Conservation (phyloP, 2,113 vertebrate genomes). For the Nerophis ophidion region DNA sequence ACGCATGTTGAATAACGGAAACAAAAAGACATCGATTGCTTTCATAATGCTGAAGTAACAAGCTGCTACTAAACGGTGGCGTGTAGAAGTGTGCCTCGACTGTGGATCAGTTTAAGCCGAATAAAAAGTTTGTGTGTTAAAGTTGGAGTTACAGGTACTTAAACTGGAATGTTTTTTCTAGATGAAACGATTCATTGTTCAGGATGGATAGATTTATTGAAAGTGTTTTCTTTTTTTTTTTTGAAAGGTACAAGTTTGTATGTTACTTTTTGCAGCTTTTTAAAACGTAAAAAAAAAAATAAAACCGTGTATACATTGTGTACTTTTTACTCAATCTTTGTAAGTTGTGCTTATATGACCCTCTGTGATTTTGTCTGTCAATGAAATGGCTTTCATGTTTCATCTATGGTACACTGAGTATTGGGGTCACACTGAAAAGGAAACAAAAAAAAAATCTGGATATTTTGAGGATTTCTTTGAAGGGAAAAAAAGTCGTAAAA, state of each 20-base stretch:
- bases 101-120: constrained; percentile 48
- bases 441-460: background rate
- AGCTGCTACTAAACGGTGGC: constrained; percentile 45
- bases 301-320: constrained; percentile 61
- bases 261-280: constrained; percentile 58
- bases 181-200: constrained; percentile 9
- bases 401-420: constrained; percentile 1
- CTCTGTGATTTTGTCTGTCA: constrained; percentile 58
- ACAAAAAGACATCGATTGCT: constrained; percentile 5
- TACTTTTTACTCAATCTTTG: constrained; percentile 69
- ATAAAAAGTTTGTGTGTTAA: constrained; percentile 16
- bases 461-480: background rate
- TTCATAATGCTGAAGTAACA: constrained; percentile 15
- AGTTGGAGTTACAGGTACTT: constrained; percentile 3
- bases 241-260: constrained; percentile 65
- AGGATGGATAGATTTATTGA: constrained; percentile 12
- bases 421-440: background rate
- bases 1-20: background rate
- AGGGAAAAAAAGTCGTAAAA: too few species aligned
- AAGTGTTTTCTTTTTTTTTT: constrained; percentile 14
- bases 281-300: constrained; percentile 23
- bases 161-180: constrained; percentile 23
- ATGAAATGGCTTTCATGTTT: constrained; percentile 75
- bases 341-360: constrained; percentile 87
- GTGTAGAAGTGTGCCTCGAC: constrained; percentile 37